phyloP scores from a whole-genome alignment of 2,888 invertebrate species.

The Monochamus alternatus region DNA sequence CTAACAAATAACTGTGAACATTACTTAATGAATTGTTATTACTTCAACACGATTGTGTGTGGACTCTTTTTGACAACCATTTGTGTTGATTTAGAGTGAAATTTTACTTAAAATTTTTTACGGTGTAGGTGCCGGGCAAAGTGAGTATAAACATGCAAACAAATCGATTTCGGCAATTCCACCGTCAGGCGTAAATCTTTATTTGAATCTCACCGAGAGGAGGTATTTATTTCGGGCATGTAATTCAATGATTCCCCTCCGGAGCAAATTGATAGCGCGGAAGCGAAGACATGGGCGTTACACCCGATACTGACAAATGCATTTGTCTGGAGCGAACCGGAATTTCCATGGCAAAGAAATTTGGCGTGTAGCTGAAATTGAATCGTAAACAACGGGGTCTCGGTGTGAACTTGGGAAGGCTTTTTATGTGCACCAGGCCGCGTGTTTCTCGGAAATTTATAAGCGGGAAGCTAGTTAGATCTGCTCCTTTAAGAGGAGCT shows the following conservation, averaged over 20 bases:
- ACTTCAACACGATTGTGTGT: too few species aligned
- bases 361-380: constrained; percentile 4
- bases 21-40: too few species aligned
- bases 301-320: constrained; percentile 12
- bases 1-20: too few species aligned
- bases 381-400: neutral
- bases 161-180: constrained; percentile 31
- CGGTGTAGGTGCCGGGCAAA: neutral
- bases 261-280: neutral
- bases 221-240: constrained; percentile 49
- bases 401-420: neutral
- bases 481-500: too few species aligned
- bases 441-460: too few species aligned
- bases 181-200: constrained; percentile 42
- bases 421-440: too few species aligned
- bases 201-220: constrained; percentile 46
- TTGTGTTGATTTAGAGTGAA: too few species aligned
- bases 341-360: constrained; percentile 10
- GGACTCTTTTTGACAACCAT: too few species aligned
- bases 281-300: constrained; percentile 13
- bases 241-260: constrained; percentile 47
- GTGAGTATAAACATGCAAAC: constrained; percentile 34
- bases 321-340: neutral
- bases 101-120: too few species aligned
- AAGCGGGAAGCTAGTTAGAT: too few species aligned